A percentile compares a stretch with the other conserved stretches of the same genome.
These are phyloP conservation scores for Ectropis crepuscularia DNA, from an alignment of 2,888 invertebrate species.

Conservation along the genomic window DNA sequence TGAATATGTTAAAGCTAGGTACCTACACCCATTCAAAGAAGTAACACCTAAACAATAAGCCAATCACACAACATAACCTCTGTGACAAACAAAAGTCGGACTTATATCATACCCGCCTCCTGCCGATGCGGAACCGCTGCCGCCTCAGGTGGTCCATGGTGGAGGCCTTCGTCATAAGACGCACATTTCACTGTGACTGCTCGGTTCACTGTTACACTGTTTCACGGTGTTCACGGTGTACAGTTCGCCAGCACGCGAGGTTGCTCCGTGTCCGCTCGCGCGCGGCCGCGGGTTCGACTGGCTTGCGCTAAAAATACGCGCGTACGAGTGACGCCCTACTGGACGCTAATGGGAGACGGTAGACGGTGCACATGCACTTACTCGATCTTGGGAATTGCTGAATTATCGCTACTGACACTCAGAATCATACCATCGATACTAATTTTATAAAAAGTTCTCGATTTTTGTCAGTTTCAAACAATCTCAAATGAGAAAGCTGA, in stretches of 20 bases:
- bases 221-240: conserved; percentile 45
- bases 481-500: too few relatives aligned
- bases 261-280: conserved; percentile 2
- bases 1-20: too few relatives aligned
- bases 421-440: too few relatives aligned
- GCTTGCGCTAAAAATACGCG: conserved; percentile 76
- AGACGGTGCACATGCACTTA: conserved; percentile 25
- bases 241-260: conserved; percentile 30
- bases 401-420: too few relatives aligned
- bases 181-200: conserved; percentile 63
- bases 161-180: conserved; percentile 76
- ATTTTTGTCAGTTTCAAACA: too few relatives aligned
- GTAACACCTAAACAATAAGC: conserved; percentile 9
- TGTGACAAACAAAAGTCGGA: conserved; percentile 31
- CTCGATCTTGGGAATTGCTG: conserved; percentile 1
- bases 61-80: conserved; percentile 53
- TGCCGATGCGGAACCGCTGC: conserved; percentile 63
- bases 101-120: conserved; percentile 60
- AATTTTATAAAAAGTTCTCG: too few relatives aligned
- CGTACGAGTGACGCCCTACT: conserved; percentile 42
- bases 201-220: conserved; percentile 54
- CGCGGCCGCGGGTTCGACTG: conserved; percentile 52
- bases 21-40: background rate
- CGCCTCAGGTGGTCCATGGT: conserved; percentile 73
- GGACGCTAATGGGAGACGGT: conserved; percentile 29